Percentiles rank a stretch among this genome's conserved stretches.
Conservation (phyloP, 2,888 invertebrate species). For the Stegophylla sp. region DNA sequence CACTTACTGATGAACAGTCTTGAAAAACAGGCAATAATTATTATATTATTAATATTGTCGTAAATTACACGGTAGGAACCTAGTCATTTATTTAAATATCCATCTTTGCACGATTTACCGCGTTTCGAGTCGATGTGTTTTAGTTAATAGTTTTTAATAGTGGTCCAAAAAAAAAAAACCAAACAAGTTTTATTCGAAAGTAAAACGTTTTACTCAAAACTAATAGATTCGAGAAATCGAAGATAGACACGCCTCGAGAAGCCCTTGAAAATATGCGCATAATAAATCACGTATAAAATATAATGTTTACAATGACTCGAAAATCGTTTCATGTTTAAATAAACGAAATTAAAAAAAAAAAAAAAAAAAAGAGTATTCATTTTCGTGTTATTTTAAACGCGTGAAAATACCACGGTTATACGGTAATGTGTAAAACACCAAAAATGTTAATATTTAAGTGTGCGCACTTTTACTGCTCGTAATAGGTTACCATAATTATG, state of each 20-base stretch:
- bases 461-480: constrained; percentile 5
- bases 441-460: constrained; percentile 34
- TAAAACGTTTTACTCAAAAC: not conserved
- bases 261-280: constrained; percentile 8
- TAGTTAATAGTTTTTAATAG: not conserved
- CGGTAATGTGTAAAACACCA: constrained; percentile 16
- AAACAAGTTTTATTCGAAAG: not conserved
- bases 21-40: too few relatives aligned
- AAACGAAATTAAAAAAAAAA: not conserved
- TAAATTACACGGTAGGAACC: too few relatives aligned
- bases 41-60: too few relatives aligned
- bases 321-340: constrained; percentile 39
- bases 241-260: constrained; percentile 23
- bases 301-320: constrained; percentile 1
- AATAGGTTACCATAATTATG: constrained; percentile 52
- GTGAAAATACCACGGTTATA: constrained; percentile 7
- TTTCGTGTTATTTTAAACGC: constrained; percentile 4
- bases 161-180: not conserved
- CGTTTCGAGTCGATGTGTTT: not conserved
- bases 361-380: constrained; percentile 11
- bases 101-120: too few relatives aligned
- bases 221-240: not conserved
- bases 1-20: too few relatives aligned
- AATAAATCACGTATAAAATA: constrained; percentile 24
- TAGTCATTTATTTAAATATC: not conserved